Evolutionary conservation across 2,888 invertebrate genomes (phyloP).

Genomic region (Camponotus fellah): DNA sequence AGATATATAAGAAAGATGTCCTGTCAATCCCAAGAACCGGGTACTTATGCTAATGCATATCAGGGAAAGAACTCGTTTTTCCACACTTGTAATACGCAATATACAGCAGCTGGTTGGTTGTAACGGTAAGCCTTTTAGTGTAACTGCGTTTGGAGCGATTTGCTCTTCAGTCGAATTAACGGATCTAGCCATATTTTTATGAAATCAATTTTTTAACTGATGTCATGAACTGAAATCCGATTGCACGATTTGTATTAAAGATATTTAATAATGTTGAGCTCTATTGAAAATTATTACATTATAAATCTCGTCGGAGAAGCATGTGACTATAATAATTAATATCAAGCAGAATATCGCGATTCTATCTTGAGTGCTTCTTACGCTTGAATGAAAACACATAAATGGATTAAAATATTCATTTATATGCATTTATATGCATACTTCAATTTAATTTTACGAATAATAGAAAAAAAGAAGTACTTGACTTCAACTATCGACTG

Average conservation of each 20-base stretch:
- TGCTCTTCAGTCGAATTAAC: constrained; percentile 51
- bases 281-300: constrained; percentile 13
- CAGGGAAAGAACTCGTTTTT: constrained; percentile 57
- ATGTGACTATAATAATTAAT: constrained; percentile 2
- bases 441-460: neutral
- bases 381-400: neutral
- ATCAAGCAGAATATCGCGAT: neutral
- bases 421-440: neutral
- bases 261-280: neutral
- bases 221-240: constrained; percentile 8
- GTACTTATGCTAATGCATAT: constrained; percentile 58
- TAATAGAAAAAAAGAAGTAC: neutral
- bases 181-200: constrained; percentile 30
- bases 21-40: constrained; percentile 46
- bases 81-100: constrained; percentile 49
- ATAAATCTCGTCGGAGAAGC: constrained; percentile 11
- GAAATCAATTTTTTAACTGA: constrained; percentile 28
- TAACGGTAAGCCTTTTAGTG: constrained; percentile 58
- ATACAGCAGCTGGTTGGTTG: constrained; percentile 65
- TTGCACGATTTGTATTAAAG: constrained; percentile 19
- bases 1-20: constrained; percentile 25
- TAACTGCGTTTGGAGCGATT: constrained; percentile 54
- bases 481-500: neutral
- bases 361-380: neutral
- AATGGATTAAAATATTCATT: neutral